Evolutionary conservation across 2,113 vertebrate species (phyloP).

Genomic region (Pogona vitticeps): DNA sequence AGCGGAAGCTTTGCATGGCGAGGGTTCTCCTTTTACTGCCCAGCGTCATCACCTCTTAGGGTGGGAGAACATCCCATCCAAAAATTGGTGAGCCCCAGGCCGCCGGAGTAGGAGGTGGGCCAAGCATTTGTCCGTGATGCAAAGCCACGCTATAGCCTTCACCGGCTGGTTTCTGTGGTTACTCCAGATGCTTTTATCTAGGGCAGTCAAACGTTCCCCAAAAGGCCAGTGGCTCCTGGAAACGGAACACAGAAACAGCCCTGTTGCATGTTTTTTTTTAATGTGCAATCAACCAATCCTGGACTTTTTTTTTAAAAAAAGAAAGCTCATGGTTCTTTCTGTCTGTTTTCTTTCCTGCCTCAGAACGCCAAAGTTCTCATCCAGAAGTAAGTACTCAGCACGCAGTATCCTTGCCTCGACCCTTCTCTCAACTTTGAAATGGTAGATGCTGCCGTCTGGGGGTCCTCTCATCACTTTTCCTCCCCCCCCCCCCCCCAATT

Average conservation of each 20-base stretch:
- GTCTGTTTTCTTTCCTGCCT: not conserved
- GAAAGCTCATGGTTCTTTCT: not conserved
- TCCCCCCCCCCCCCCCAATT: not conserved
- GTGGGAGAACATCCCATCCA: too few species aligned
- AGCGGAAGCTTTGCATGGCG: too few species aligned
- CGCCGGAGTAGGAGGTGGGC: too few species aligned
- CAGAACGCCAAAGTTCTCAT: slow-evolving; percentile 78
- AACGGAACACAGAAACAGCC: not conserved
- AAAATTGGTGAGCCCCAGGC: too few species aligned
- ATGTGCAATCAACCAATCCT: not conserved
- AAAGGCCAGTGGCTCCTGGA: not conserved
- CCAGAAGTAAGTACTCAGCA: slow-evolving; percentile 73
- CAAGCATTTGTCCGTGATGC: too few species aligned
- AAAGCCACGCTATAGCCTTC: too few species aligned
- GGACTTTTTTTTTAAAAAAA: too few species aligned
- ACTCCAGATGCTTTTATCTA: not conserved
- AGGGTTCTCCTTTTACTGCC: too few species aligned
- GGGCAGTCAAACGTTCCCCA: not conserved
- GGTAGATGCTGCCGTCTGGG: not conserved
- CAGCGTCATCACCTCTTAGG: too few species aligned
- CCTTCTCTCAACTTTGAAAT: not conserved
- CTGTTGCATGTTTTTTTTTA: not conserved
- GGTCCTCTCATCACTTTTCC: not conserved
- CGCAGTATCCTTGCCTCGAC: too few species aligned
- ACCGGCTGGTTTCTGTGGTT: not conserved